Base-by-base conservation (phyloP, 2,797 vertebrate species). In the Gymnodraco acuticeps region DNA sequence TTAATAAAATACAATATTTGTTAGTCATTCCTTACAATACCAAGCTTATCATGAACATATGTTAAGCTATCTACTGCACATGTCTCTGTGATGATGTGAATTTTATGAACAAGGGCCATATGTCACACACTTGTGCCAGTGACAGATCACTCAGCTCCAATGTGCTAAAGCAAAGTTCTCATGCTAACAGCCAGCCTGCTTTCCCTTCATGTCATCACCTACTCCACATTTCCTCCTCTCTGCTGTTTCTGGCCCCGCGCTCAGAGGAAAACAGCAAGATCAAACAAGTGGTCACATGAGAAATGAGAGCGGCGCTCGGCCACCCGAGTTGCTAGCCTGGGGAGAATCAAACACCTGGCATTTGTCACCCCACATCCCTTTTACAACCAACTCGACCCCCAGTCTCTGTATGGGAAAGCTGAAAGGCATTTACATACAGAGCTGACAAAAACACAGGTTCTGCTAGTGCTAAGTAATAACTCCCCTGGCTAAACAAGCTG, bases 301-400 rank as follows among this genome's bases (percentile, higher is more conserved):
- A 81, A 86, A 81, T 69, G 72, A 83, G 80, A 77, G 80, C 27
- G 6, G 58, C 0, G 54, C 64, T 70, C 46, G 82, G 73, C 92
- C 91, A 90, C 87, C 91, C 33, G 85, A 82, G 80, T 90, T 76
- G 90, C 56, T 73, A 33, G 68, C 68, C 87, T 78, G 88, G 76
- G 75, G 80, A 90, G 86, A 84, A 82, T 88, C 82, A 88, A 88
- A 89, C 89, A 92, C 93, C 94, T 94, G 94, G 92, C 79, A 88
- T 94, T 91, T 92, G 92, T 94, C 93, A 88, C 84, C 87, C 81
- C 73, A 75, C 83, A 83, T 88, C 85, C 75, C 81, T 73, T 90
- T 91, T 82, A 88, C 82, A 86, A 77, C 75, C 43, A 2, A 2
- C 58, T 52, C 61, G 33, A 64, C 72, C 79, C 80, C 45, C 33